Percentiles rank a stretch among this genome's conserved stretches.
These are phyloP conservation scores for Amia ocellicauda DNA, from an alignment of 2,113 vertebrate genomes.

Conservation along the genomic window DNA sequence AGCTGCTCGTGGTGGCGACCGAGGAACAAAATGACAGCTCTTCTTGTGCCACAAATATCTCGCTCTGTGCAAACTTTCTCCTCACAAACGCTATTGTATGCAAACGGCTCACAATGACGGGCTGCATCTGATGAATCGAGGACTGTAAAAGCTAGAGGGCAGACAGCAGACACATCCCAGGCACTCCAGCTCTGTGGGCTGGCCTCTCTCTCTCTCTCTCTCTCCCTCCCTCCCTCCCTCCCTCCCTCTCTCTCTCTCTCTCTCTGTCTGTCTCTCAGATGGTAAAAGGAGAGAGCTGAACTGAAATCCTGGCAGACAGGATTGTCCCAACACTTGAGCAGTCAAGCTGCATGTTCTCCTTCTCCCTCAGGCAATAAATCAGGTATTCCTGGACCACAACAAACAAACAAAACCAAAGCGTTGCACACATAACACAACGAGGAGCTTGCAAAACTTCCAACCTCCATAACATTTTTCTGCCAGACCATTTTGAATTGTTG, in stretches of 20 bases:
- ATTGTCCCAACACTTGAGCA: too few species aligned
- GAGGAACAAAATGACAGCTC: background rate
- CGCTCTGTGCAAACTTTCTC: constrained; percentile 10
- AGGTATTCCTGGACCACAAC: background rate
- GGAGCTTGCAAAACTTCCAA: too few species aligned
- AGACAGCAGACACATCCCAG: constrained; percentile 34
- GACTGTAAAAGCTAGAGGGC: constrained; percentile 35
- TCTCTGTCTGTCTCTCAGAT: constrained; percentile 14
- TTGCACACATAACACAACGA: too few species aligned
- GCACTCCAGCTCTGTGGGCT: constrained; percentile 9
- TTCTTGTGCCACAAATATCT: background rate
- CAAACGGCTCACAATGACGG: constrained; percentile 12
- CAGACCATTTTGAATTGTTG: too few species aligned
- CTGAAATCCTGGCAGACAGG: background rate
- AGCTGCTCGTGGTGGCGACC: background rate
- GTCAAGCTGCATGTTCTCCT: background rate
- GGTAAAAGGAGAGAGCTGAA: background rate
- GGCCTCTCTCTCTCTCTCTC: constrained; percentile 31
- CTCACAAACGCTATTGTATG: constrained; percentile 28
- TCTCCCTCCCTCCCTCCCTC: constrained; percentile 20
- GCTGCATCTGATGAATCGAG: constrained; percentile 43
- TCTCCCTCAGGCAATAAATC: background rate
- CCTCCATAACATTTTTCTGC: too few species aligned
- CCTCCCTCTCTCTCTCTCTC: constrained; percentile 31
- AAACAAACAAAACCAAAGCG: too few species aligned